A percentile compares a stretch with the other conserved stretches of the same genome.
Conservation (phyloP, 2,888 invertebrate genomes). For the Anthoptus insignis region DNA sequence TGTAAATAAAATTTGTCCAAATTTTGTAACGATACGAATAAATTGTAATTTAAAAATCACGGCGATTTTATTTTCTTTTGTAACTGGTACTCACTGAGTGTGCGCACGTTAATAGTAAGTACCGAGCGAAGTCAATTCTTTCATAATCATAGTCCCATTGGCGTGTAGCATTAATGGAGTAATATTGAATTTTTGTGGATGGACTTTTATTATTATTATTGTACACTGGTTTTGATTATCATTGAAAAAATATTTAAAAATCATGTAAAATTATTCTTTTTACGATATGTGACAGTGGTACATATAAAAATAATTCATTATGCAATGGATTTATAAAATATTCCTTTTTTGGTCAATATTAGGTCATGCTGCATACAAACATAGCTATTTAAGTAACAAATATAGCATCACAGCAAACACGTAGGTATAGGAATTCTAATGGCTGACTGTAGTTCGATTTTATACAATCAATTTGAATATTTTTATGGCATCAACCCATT, state of each 20-base stretch:
- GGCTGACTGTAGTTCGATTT: no score
- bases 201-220: constrained; percentile 17
- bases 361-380: no score
- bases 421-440: no score
- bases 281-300: background rate
- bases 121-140: constrained; percentile 7
- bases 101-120: background rate
- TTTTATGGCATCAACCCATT: no score
- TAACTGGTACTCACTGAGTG: background rate
- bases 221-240: constrained; percentile 18
- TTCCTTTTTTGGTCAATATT: no score
- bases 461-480: no score
- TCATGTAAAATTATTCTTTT: background rate
- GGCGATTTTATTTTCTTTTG: background rate
- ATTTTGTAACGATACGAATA: background rate
- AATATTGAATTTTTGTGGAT: constrained; percentile 17
- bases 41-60: background rate
- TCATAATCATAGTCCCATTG: constrained; percentile 17
- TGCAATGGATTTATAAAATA: no score
- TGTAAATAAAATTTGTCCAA: constrained; percentile 5
- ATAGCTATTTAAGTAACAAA: no score
- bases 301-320: background rate
- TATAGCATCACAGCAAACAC: no score
- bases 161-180: constrained; percentile 6
- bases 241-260: constrained; percentile 15